Base-by-base conservation (phyloP, 2,888 invertebrate genomes). In the Drosophila meridiana region DNA sequence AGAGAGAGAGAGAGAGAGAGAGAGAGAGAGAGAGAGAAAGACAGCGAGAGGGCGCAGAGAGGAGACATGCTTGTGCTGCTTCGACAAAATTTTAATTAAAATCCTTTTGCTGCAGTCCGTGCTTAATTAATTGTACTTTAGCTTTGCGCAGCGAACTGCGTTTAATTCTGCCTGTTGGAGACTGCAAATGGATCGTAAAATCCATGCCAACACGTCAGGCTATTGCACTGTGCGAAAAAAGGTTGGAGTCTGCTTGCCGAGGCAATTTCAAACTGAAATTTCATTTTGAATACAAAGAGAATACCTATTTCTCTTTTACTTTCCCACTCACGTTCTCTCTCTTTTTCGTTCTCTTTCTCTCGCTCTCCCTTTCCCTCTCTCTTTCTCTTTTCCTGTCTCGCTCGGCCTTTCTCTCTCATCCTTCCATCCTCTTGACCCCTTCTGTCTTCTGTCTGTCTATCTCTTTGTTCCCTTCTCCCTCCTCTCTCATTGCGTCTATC, bases 121-220 rank as follows among this genome's bases (percentile, higher is more conserved):
- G 75, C 74, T 88, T 84, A 86, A 84, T 88, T 88, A 84, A 88
- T 78, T 82, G 86, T 73, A 88, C 86, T 84, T 85, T 65, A 77
- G 77, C 74, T 69, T 67, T 81, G 67, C 66, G 68, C 76, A 81
- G 57, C 73, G 60, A 68, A 42, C 69, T 64, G 73, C 80, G 48
- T 66, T 66, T 47, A 76, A 63, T 62, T 65, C 56, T 47, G n/a
- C n/a, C 38, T 28, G 38, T 38, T 52, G 50, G 53, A 2, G 48
- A 45, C 47, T 60, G 52, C 52, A 67, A 58, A 52, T 40, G 63
- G 45, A 63, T 59, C 60, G 60, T 60, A 50, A 59, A 59, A 61
- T 42, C 34, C 50, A 55, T 42, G 40, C 28, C 56, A 20, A 26
- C 26, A 20, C 32, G 14, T 55, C 45, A 32, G 47, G 38, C 20